Conservation (phyloP, 2,113 vertebrate species). For the Leptobrachium leishanense region DNA sequence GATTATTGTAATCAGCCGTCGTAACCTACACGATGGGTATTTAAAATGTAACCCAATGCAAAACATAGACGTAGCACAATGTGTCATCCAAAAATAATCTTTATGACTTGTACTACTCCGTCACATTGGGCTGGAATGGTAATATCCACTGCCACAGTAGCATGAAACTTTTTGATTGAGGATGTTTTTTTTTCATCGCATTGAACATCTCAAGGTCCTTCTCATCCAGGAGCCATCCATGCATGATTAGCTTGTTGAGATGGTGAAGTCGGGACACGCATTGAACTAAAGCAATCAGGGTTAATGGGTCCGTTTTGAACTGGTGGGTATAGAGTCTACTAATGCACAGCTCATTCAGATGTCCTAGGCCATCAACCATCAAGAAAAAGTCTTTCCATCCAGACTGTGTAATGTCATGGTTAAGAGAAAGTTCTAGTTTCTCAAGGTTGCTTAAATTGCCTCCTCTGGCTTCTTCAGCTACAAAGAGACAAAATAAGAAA, state of each 20-base stretch:
- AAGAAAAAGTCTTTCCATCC: conserved; percentile 56
- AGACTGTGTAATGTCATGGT: conserved; percentile 50
- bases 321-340: background rate
- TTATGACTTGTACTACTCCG: conserved; percentile 11
- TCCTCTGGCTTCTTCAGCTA: conserved; percentile 49
- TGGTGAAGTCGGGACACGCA: conserved; percentile 29
- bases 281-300: conserved; percentile 46
- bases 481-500: conserved; percentile 31
- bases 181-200: conserved; percentile 50
- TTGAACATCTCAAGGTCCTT: conserved; percentile 47
- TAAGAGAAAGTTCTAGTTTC: conserved; percentile 36
- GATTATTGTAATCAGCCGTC: too few relatives aligned
- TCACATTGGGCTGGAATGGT: conserved; percentile 45
- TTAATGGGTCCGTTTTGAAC: conserved; percentile 46
- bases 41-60: too few relatives aligned
- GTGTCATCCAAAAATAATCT: too few relatives aligned
- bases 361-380: conserved; percentile 40
- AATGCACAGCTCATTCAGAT: conserved; percentile 25
- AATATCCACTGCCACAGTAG: conserved; percentile 43
- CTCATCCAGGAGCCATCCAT: conserved; percentile 51
- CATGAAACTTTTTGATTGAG: conserved; percentile 15
- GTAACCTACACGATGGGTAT: too few relatives aligned
- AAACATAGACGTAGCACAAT: too few relatives aligned
- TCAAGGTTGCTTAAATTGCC: conserved; percentile 54
- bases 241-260: conserved; percentile 19